Conservation (phyloP, 1,140 invertebrate genomes). For the Hylyphantes graminicola region DNA sequence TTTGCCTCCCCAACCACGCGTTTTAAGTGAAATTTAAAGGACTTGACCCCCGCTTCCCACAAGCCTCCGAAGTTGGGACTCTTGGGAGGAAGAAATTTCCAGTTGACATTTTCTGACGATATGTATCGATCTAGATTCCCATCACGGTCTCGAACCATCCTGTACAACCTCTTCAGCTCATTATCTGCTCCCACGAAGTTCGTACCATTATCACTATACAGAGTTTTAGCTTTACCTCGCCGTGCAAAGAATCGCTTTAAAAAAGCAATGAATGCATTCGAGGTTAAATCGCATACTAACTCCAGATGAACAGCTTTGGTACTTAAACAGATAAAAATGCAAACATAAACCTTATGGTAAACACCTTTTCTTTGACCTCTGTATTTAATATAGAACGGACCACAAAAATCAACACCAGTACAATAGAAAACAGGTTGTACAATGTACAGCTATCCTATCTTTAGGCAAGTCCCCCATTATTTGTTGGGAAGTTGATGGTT, state of each 20-base stretch:
- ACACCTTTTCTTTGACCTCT: not conserved
- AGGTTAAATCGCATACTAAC: not conserved
- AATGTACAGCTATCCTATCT: not conserved
- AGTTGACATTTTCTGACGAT: not conserved
- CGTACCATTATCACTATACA: not conserved
- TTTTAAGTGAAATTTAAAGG: conserved; percentile 62
- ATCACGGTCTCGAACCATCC: not conserved
- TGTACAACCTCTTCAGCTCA: not conserved
- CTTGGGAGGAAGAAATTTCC: conserved; percentile 68
- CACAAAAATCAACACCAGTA: not conserved
- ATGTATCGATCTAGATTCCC: not conserved
- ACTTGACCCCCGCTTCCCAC: conserved; percentile 58
- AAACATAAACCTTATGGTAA: not conserved
- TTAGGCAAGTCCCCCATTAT: not conserved
- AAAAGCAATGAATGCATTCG: not conserved
- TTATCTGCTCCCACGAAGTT: not conserved
- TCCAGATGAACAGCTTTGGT: not conserved
- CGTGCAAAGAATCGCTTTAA: not conserved
- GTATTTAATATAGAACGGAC: not conserved
- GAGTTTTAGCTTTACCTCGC: not conserved
- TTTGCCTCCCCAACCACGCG: conserved; percentile 29
- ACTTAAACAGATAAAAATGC: not conserved
- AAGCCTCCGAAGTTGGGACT: conserved; percentile 66
- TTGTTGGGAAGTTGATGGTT: not conserved
- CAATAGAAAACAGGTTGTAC: not conserved